A percentile compares a stretch with the other conserved stretches of the same genome.
phyloP scores from a whole-genome alignment of 2,113 vertebrate genomes.

The Equus przewalskii region DNA sequence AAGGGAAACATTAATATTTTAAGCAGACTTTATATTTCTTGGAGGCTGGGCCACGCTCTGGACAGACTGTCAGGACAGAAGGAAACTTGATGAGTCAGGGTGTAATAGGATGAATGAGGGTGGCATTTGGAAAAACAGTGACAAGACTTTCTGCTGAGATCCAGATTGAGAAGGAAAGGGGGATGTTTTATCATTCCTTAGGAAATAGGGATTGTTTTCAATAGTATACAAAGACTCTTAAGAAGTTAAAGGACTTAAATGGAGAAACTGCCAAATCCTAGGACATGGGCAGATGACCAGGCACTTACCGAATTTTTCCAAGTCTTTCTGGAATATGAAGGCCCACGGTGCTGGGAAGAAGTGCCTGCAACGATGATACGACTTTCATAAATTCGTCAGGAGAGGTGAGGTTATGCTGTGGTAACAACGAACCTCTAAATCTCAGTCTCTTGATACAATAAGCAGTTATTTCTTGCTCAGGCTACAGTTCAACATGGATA shows the following conservation, averaged over 20 bases:
- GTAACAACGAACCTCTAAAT: neutral
- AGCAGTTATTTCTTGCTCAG: conserved; percentile 6
- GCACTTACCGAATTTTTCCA: neutral
- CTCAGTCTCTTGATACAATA: neutral
- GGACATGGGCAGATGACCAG: neutral
- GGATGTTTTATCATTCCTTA: conserved; percentile 2
- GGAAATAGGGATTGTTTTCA: neutral
- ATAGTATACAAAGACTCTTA: neutral
- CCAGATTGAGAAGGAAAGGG: neutral
- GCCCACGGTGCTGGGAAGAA: neutral
- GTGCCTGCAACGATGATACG: neutral
- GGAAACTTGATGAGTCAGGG: neutral
- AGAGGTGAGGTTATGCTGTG: neutral
- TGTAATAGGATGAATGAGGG: neutral
- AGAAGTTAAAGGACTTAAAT: neutral
- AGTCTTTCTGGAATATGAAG: neutral
- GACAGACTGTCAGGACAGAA: neutral
- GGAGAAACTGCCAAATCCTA: neutral
- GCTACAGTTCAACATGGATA: neutral
- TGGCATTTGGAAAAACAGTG: neutral
- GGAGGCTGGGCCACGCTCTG: neutral
- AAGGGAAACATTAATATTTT: conserved; percentile 39
- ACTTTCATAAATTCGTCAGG: neutral
- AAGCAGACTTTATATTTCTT: conserved; percentile 29
- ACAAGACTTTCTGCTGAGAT: conserved; percentile 13